Conservation (phyloP, 2,797 vertebrate genomes). For the Lagorchestes hirsutus region DNA sequence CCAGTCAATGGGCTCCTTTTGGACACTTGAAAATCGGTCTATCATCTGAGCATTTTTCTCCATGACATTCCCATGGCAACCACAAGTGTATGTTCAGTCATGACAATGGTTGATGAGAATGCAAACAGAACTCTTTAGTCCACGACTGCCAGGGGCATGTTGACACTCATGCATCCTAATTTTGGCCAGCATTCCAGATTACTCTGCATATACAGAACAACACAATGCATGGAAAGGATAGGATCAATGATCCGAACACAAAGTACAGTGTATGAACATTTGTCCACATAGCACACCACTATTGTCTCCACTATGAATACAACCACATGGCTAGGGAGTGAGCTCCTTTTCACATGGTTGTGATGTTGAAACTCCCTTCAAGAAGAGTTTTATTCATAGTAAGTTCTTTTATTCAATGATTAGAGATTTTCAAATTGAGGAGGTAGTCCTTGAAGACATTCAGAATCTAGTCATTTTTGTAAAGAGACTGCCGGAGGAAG, state of each 20-base stretch:
- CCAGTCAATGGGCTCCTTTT: slow-evolving; percentile 17
- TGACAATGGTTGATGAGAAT: not conserved
- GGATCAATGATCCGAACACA: not conserved
- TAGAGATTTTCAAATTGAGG: slow-evolving; percentile 49
- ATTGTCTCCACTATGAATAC: not conserved
- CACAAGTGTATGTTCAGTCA: not conserved
- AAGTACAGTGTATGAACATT: not conserved
- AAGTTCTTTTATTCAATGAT: slow-evolving; percentile 4
- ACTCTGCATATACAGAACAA: not conserved
- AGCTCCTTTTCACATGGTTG: slow-evolving; percentile 15
- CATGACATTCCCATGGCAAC: slow-evolving; percentile 2
- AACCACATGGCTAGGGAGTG: not conserved
- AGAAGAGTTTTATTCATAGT: slow-evolving; percentile 11
- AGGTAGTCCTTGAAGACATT: not conserved
- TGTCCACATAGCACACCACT: not conserved
- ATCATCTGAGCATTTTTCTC: not conserved
- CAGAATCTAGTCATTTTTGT: slow-evolving; percentile 23
- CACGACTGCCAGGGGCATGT: not conserved
- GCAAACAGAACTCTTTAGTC: slow-evolving; percentile 18
- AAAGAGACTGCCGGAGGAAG: slow-evolving; percentile 23
- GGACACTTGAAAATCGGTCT: slow-evolving; percentile 30
- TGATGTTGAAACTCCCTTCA: not conserved
- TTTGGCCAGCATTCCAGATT: not conserved
- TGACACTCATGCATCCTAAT: not conserved
- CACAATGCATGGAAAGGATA: not conserved